phyloP scores from a whole-genome alignment of 1,140 invertebrate genomes.

The Calephelis nemesis region DNA sequence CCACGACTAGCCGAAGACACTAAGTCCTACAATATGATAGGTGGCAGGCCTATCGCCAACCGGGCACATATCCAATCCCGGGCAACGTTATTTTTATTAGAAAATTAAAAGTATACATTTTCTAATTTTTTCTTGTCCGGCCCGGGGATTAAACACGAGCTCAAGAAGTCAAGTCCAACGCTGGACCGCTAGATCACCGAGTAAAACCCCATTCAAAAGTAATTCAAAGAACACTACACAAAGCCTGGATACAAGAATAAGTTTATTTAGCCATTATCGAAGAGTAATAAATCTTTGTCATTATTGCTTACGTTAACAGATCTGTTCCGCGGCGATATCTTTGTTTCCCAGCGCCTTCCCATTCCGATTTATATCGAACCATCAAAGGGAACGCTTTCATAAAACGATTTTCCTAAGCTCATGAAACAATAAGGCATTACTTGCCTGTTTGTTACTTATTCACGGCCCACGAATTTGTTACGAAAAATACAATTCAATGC shows the following conservation, averaged over 20 bases:
- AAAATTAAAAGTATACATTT: too few relatives aligned
- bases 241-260: conserved; percentile 35
- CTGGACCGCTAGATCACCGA: too few relatives aligned
- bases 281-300: conserved; percentile 61
- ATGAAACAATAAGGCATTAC: conserved; percentile 42
- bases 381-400: conserved; percentile 39
- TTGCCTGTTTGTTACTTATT: conserved; percentile 28
- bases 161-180: too few relatives aligned
- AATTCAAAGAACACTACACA: neutral
- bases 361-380: conserved; percentile 46
- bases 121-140: too few relatives aligned
- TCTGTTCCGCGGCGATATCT: conserved; percentile 44
- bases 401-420: conserved; percentile 36
- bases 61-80: too few relatives aligned
- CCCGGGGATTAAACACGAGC: too few relatives aligned
- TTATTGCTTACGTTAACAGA: conserved; percentile 44
- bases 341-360: conserved; percentile 34
- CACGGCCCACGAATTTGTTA: conserved; percentile 27
- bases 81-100: too few relatives aligned
- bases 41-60: too few relatives aligned
- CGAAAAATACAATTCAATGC: conserved; percentile 15
- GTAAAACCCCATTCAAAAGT: too few relatives aligned
- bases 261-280: conserved; percentile 41
- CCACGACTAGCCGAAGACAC: too few relatives aligned
- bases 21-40: too few relatives aligned